phyloP scores from a whole-genome alignment of 2,888 invertebrate genomes.

The Hetaerina titia region DNA sequence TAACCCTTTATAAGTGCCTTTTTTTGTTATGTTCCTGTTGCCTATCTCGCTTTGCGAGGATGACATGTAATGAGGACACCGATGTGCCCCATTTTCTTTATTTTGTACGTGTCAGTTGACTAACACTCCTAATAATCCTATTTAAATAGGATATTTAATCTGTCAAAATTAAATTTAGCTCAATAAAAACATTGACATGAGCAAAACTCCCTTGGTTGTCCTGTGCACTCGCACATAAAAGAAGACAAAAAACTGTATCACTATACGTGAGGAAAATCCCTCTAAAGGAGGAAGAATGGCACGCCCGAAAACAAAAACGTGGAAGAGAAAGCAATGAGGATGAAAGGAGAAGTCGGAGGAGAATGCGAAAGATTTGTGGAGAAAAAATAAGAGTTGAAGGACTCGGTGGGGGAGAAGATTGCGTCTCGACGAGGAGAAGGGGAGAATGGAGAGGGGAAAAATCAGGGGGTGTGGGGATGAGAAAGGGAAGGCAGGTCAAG shows the following conservation, averaged over 20 bases:
- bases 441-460: neutral
- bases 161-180: no score
- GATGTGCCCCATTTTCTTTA: no score
- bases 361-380: neutral
- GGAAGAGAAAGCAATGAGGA: neutral
- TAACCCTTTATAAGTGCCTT: no score
- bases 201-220: no score
- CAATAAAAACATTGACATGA: no score
- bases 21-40: no score
- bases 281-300: neutral
- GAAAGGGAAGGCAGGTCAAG: neutral
- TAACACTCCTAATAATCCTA: no score
- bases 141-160: no score
- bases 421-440: neutral
- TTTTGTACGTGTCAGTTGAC: no score
- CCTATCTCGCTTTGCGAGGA: no score
- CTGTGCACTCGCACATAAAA: no score
- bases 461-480: neutral
- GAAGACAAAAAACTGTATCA: neutral
- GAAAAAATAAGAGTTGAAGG: slow-evolving; percentile 14
- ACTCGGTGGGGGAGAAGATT: slow-evolving; percentile 14
- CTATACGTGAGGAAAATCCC: neutral
- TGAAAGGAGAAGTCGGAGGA: neutral
- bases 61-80: no score
- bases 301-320: neutral